Evolutionary conservation across 2,888 invertebrate species (phyloP), one percentile per base, ranked within the genome.

Genomic region (Apodemia mormo): DNA sequence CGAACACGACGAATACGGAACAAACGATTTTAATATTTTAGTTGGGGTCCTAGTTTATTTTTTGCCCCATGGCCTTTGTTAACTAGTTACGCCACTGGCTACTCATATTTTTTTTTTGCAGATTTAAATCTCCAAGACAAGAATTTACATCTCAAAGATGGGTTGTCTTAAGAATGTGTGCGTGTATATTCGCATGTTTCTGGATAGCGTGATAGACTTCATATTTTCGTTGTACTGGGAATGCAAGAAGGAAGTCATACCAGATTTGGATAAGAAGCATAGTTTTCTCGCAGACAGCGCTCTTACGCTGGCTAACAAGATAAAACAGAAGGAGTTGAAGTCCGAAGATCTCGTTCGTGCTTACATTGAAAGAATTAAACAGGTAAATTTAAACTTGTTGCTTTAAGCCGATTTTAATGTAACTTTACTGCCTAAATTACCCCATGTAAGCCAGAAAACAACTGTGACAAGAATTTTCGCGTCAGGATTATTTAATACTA

Each of bases 331-430:
- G 69, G 90, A 96, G 79, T 74, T 97, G n/a, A 95, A 94, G 67
- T 95, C 96, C 1, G 96, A 96, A 83, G 94, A 95, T 75, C 93
- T 97, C 33, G 96, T 97, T 0, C 90, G 90, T 74, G 95, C 96
- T 3, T 97, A 95, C 80, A 96, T 97, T 72, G 95, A 96, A 37
- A 94, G 98, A 77, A 97, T 97, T 65, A 95, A 96, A 76, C 94
- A 96, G 87, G 95, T 96, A 56, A 54, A n/a, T n/a, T n/a, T n/a
- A n/a, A n/a, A n/a, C n/a, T n/a, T n/a, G n/a, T n/a, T n/a, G n/a
- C n/a, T n/a, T n/a, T n/a, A n/a, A n/a, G n/a, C n/a, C n/a, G n/a
- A n/a, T n/a, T n/a, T n/a, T n/a, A n/a, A n/a, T n/a, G n/a, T n/a
- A n/a, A n/a, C n/a, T n/a, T n/a, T n/a, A n/a, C n/a, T n/a, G n/a